Base-by-base conservation (phyloP, 2,888 invertebrate genomes). In the Megaustenia siamemsis region DNA sequence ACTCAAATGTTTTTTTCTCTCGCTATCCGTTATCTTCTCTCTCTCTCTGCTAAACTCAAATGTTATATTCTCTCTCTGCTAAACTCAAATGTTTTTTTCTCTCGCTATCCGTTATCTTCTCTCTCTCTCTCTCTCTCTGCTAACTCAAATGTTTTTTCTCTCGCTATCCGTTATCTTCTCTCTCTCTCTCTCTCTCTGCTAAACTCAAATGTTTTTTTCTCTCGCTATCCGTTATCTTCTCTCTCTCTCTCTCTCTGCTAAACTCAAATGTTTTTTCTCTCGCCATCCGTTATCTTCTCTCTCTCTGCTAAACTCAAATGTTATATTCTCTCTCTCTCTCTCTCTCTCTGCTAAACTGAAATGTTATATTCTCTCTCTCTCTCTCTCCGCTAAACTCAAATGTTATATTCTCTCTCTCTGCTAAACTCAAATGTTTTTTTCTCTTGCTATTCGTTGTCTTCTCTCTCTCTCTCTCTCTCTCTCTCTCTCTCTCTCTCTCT, bases 401-500 rank as follows among this genome's bases (percentile, higher is more conserved):
- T n/a, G n/a, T n/a, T 24, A 6, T 24, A 21, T n/a, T 60, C n/a
- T n/a, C n/a, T 60, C 60, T 60, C n/a, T n/a, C n/a, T 60, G 12
- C 18, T 49, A 10, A 21, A 21, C 60, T 60, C 6, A 6, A 21
- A 21, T n/a, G 5, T 21, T 5, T 60, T 21, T 6, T 60, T 60
- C 60, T 60, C n/a, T 40, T 43, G 12, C 80, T 80, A 32, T 38
- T 43, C 43, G 45, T 80, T 43, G 21, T 68, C 24, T 45, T 43
- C 56, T 38, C 71, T 71, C 82, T 82, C 71, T 56, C 56, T 71
- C 71, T 71, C 56, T 32, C 76, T 63, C 82, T 63, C 76, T 32
- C 76, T 63, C 83, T 68, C 69, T 40, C 78, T 69, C 83, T 69
- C 69, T 28, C 78, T 66, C 71, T 69, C 76, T 43, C 45, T 69